phyloP scores from a whole-genome alignment of 2,797 vertebrate species.

The Propithecus perrieri region DNA sequence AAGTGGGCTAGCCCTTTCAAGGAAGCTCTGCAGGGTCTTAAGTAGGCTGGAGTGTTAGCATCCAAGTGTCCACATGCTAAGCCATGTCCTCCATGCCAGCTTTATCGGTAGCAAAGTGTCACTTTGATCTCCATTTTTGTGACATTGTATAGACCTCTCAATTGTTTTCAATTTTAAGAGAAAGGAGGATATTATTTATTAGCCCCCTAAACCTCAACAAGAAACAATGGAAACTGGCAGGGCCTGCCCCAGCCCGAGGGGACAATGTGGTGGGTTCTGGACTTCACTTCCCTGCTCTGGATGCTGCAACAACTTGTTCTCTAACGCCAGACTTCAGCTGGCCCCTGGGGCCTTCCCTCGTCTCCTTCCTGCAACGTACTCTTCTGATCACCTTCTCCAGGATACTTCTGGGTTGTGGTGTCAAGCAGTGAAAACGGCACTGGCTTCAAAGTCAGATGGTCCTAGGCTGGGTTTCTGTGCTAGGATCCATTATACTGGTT shows the following conservation, averaged over 20 bases:
- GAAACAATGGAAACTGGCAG: too few species aligned
- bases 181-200: neutral
- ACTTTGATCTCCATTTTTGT: neutral
- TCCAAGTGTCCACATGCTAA: neutral
- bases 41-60: neutral
- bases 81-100: neutral
- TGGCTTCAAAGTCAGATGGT: neutral
- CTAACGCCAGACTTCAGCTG: neutral
- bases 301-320: neutral
- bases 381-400: neutral
- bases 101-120: neutral
- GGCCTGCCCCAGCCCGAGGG: too few species aligned
- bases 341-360: neutral
- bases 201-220: neutral
- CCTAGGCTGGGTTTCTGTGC: neutral
- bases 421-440: neutral
- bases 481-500: too few species aligned
- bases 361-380: neutral
- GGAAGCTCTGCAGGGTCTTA: neutral
- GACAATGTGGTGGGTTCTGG: too few species aligned
- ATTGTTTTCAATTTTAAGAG: neutral
- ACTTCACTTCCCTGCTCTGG: neutral
- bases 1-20: neutral
- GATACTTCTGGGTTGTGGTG: neutral
- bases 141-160: neutral